phyloP scores from a whole-genome alignment of 2,888 invertebrate genomes.

The Cerastis rubricosa region DNA sequence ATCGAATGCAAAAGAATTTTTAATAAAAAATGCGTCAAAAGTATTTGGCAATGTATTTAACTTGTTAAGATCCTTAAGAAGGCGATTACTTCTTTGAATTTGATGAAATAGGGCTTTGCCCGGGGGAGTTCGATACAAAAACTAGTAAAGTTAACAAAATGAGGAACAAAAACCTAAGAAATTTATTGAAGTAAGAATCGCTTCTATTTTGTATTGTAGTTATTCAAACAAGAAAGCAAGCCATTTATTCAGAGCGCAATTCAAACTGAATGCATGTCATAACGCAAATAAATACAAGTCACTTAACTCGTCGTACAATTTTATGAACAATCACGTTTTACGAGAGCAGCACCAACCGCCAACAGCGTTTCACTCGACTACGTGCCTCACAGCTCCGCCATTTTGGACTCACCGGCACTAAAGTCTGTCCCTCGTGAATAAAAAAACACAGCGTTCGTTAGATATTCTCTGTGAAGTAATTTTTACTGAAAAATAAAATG shows the following conservation, averaged over 20 bases:
- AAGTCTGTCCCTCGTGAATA: constrained; percentile 57
- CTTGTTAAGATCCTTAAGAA: neutral
- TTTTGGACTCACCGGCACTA: constrained; percentile 40
- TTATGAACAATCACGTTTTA: constrained; percentile 63
- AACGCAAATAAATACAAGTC: constrained; percentile 36
- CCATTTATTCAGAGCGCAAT: neutral
- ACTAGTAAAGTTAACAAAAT: neutral
- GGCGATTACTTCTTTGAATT: neutral
- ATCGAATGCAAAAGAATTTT: neutral
- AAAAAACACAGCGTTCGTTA: constrained; percentile 64
- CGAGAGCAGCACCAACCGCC: constrained; percentile 25
- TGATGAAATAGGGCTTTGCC: neutral
- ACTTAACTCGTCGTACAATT: constrained; percentile 55
- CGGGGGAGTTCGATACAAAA: neutral
- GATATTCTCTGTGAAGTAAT: constrained; percentile 72
- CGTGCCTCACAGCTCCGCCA: constrained; percentile 44
- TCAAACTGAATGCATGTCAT: constrained; percentile 4
- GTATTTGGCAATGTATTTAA: neutral
- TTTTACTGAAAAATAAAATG: constrained; percentile 79
- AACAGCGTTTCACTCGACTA: constrained; percentile 27
- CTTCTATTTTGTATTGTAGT: neutral
- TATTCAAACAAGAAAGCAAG: neutral
- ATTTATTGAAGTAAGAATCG: neutral
- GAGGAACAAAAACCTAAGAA: neutral
- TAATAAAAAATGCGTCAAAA: neutral